Conservation (phyloP, 1,140 invertebrate species). For the Bombus breviceps region DNA sequence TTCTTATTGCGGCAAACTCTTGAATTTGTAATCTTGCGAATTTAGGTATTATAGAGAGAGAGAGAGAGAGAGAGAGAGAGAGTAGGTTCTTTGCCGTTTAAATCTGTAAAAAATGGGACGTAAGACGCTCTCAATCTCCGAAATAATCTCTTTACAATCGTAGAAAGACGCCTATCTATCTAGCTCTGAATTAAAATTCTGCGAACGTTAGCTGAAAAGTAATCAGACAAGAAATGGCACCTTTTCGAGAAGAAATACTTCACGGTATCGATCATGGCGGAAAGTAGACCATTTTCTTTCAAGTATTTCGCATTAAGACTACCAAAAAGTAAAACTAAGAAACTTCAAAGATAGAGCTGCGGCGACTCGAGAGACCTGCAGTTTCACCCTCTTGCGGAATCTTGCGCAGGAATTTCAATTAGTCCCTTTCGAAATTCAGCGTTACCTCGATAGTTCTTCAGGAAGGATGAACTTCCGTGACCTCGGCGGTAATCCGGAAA, state of each 20-base stretch:
- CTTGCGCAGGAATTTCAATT: slow-evolving; percentile 29
- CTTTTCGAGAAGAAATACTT: not conserved
- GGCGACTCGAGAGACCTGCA: not conserved
- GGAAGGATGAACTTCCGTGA: not conserved
- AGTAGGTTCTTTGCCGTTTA: not conserved
- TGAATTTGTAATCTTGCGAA: too few relatives aligned
- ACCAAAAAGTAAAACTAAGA: not conserved
- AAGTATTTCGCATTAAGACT: not conserved
- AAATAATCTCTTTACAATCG: not conserved
- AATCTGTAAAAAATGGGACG: not conserved
- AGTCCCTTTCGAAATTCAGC: slow-evolving; percentile 15
- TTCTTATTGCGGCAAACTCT: too few relatives aligned
- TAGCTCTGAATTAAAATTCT: not conserved
- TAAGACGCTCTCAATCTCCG: not conserved
- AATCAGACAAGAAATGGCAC: not conserved
- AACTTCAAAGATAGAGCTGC: not conserved
- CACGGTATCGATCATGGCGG: not conserved
- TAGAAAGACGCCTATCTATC: not conserved
- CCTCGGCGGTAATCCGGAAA: slow-evolving; percentile 8
- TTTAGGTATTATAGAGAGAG: too few relatives aligned
- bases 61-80: too few relatives aligned
- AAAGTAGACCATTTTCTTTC: not conserved
- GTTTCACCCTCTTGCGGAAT: not conserved
- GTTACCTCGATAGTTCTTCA: slow-evolving; percentile 12
- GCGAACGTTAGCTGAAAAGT: not conserved